phyloP scores from a whole-genome alignment of 2,113 vertebrate genomes.

The Cryptomyrus ogoouensis region DNA sequence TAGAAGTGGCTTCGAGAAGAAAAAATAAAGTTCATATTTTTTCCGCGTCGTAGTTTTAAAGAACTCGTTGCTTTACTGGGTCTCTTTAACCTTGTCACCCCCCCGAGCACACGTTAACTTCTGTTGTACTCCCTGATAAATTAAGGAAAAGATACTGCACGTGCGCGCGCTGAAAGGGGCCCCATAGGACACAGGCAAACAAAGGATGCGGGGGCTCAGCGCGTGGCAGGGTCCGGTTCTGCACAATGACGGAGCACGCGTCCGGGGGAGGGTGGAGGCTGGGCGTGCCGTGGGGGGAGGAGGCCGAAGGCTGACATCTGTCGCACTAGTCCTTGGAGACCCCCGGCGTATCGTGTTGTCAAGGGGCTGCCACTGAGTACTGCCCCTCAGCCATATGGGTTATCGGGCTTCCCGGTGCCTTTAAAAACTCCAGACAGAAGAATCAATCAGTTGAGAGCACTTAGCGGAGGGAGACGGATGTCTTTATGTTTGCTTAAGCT shows the following conservation, averaged over 20 bases:
- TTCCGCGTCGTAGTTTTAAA: neutral
- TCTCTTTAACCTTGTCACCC: neutral
- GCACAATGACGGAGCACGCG: slow-evolving; percentile 44
- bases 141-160: slow-evolving; percentile 38
- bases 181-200: slow-evolving; percentile 30
- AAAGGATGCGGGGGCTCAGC: slow-evolving; percentile 32
- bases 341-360: slow-evolving; percentile 40
- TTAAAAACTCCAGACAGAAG: slow-evolving; percentile 32
- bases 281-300: slow-evolving; percentile 20
- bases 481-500: neutral
- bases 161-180: slow-evolving; percentile 35
- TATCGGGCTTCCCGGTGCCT: slow-evolving; percentile 25
- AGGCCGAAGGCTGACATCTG: slow-evolving; percentile 40
- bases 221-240: slow-evolving; percentile 35
- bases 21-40: neutral
- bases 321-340: slow-evolving; percentile 40
- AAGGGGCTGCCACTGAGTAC: slow-evolving; percentile 30
- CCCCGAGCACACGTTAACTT: neutral
- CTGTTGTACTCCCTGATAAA: slow-evolving; percentile 35
- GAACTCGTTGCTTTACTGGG: slow-evolving; percentile 14
- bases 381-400: slow-evolving; percentile 47
- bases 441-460: slow-evolving; percentile 12
- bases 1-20: neutral
- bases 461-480: neutral
- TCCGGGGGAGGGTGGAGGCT: slow-evolving; percentile 12